Conservation (phyloP, 2,113 vertebrate species). For the Dicrurus megarhynchus region DNA sequence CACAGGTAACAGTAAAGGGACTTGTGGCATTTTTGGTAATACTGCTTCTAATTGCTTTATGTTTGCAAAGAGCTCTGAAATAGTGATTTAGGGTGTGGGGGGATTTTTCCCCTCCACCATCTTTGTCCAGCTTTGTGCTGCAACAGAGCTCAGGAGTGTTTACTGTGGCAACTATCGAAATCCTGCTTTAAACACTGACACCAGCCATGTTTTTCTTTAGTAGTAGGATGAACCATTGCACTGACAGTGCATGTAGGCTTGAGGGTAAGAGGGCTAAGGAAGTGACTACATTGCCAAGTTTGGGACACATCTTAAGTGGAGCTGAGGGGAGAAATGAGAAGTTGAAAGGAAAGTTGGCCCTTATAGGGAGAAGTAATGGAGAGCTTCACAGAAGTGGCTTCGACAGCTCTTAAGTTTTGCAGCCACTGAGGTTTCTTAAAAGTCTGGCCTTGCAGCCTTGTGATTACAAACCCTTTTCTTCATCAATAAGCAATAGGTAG, state of each 20-base stretch:
- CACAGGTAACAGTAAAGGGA: slow-evolving; percentile 59
- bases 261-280: background rate
- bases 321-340: slow-evolving; percentile 1
- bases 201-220: background rate
- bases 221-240: background rate
- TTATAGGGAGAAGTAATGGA: background rate
- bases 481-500: background rate
- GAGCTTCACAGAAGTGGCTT: background rate
- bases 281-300: background rate
- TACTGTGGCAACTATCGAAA: background rate
- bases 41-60: background rate
- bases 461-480: background rate
- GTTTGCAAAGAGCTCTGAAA: slow-evolving; percentile 17
- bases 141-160: background rate
- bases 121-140: background rate
- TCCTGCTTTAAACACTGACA: background rate
- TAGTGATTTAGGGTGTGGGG: background rate
- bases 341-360: background rate
- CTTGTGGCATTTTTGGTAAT: slow-evolving; percentile 21
- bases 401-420: background rate
- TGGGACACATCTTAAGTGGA: background rate
- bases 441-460: background rate
- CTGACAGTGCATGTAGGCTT: background rate
- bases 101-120: background rate
- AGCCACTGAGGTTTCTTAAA: background rate